These are phyloP conservation scores for Idaea aversata DNA, from an alignment of 2,888 invertebrate species.

Conservation along the genomic window DNA sequence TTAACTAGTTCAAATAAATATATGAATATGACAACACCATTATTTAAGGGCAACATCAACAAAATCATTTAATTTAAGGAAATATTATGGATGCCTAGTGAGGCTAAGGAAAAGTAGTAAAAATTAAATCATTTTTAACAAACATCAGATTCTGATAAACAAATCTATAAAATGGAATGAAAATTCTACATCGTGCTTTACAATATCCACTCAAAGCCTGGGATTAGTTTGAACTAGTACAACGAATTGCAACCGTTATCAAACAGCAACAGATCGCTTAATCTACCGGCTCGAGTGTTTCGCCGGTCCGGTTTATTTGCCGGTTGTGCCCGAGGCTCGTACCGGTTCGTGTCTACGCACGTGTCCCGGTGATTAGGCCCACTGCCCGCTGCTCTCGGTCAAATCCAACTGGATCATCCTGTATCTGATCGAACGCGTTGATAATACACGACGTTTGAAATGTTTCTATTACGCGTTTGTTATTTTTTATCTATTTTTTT, in stretches of 20 bases:
- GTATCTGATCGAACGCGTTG: constrained; percentile 14
- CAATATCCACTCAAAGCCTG: background rate
- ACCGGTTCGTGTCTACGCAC: constrained; percentile 66
- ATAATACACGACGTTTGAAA: constrained; percentile 8
- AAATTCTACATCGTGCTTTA: background rate
- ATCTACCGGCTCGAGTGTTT: constrained; percentile 60
- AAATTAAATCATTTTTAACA: too few relatives aligned
- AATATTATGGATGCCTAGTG: too few relatives aligned
- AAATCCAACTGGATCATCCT: constrained; percentile 46
- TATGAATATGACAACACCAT: too few relatives aligned
- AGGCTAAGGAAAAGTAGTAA: too few relatives aligned
- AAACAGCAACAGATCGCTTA: constrained; percentile 40
- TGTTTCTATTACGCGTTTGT: background rate
- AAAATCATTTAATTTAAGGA: too few relatives aligned
- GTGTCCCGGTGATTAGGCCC: constrained; percentile 63
- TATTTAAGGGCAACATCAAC: too few relatives aligned
- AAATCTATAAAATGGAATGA: background rate
- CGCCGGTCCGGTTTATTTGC: constrained; percentile 52
- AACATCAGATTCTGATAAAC: background rate
- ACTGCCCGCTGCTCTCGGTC: constrained; percentile 56
- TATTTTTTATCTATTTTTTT: too few relatives aligned
- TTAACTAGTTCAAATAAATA: too few relatives aligned
- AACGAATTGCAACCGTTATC: constrained; percentile 7
- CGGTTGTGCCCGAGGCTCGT: constrained; percentile 49
- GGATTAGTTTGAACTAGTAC: background rate